Base-by-base conservation (phyloP, 2,797 vertebrate species). In the Cryptoprocta ferox region DNA sequence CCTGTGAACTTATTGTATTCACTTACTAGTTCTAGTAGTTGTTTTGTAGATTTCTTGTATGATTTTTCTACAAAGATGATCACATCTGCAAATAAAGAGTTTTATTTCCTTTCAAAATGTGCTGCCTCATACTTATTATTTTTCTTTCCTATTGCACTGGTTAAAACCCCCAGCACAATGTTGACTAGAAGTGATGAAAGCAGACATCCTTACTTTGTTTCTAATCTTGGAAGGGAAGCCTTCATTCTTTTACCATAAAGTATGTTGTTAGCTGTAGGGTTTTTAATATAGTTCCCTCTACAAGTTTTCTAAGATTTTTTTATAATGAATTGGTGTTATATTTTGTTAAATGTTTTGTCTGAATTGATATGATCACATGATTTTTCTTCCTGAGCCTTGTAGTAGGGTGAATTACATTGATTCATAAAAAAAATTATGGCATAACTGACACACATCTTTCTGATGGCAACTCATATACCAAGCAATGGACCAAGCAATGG, bases 51-150 rank as follows among this genome's bases (percentile, higher is more conserved):
- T 81, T 90, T 89, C 45, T 26, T 76, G 71, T 45, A 80, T 37
- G 42, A 83, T 50, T 88, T 88, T 93, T 90, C 63, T 96, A 93
- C 12, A 83, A 86, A 97, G 32, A 79, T 94, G n/a, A 94, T 91
- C 42, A 88, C 39, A 71, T 91, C 32, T 96, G 63, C 37, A 59
- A 81, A 92, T 87, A 97, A 96, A 94, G 24, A 65, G 63, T 28
- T 56, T 86, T 78, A 79, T 80, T 80, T 95, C 48, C 26, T 95
- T 87, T 96, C 48, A 88, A 90, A 85, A 81, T 35, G 88, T 12
- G 30, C 76, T 89, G 42, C 21, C 18, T 50, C 37, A 88, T 70
- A 37, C 30, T 65, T 75, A 45, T 80, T 88, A 56, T 61, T 91
- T 28, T 59, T 85, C 12, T 59, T 91, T 83, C 9, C 26, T 92